Evolutionary conservation across 2,797 vertebrate species (phyloP), one percentile per base, ranked within the genome.

Genomic region (Acropternis orthonyx): DNA sequence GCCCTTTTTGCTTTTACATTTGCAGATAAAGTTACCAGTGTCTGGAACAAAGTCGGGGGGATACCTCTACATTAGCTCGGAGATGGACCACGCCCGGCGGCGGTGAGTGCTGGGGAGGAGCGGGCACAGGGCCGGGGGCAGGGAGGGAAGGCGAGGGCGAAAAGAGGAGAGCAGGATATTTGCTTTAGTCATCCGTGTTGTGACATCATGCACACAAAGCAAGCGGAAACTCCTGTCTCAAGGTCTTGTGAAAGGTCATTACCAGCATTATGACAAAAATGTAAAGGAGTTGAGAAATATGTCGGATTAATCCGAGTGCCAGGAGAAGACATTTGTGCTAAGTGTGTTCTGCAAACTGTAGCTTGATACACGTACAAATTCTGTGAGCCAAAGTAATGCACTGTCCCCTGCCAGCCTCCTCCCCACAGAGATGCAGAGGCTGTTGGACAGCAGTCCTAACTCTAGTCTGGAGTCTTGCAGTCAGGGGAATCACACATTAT

Each of bases 11-110:
- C 30, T 83, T 95, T 73, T 81, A 27, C 12, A 23, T 74, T 56
- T 84, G 46, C 96, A 99, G 98, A 91, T 99, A 43, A 99, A 99
- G 98, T 98, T 99, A 76, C 99, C 98, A 0, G 98, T 99, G 27
- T 98, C 98, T 28, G 98, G 99, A 34, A 80, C 95, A 32, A 98
- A 97, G 82, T 97, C 92, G 3, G 97, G 97, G 0, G 99, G 98
- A 36, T 97, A 98, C 78, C 97, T 99, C 59, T 98, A 97, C 15
- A 97, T 98, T 7, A 92, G 66, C 22, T 98, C 98, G 3, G 55
- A 93, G 67, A 98, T 98, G 97, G 98, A 98, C 59, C 75, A 96
- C 15, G 48, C 94, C 14, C 95, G 34, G 32, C 97, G 96, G 56
- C 96, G 98, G 98, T 99, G 82, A 0, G 93, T 76, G 66, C 51